A percentile compares a stretch with the other conserved stretches of the same genome.
Conservation (phyloP, 2,888 invertebrate genomes). For the Yponomeuta plumbellus region DNA sequence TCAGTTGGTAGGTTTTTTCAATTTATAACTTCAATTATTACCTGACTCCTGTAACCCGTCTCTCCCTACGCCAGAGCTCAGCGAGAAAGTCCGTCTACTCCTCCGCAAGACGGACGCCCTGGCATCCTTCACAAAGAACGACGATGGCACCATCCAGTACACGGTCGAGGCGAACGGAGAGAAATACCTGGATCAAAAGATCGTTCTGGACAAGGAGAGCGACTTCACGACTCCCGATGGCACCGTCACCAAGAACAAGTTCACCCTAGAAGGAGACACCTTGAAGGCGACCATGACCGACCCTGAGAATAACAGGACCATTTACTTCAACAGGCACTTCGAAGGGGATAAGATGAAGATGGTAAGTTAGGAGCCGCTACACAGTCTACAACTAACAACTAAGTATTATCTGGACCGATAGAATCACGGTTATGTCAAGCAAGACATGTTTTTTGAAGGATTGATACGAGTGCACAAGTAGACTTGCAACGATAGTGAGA, state of each 20-base stretch:
- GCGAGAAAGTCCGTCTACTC: constrained; percentile 20
- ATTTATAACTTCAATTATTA: too few species aligned
- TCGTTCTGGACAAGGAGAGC: constrained; percentile 17
- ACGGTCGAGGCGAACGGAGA: constrained; percentile 16
- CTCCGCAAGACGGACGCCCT: constrained; percentile 19
- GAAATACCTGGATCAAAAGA: constrained; percentile 20
- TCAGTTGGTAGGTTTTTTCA: too few species aligned
- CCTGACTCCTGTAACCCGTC: too few species aligned
- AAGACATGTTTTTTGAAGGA: too few species aligned
- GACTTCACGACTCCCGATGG: constrained; percentile 24
- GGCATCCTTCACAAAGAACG: constrained; percentile 23
- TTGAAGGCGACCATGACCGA: constrained; percentile 21
- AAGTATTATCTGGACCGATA: too few species aligned
- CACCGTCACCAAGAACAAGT: constrained; percentile 17
- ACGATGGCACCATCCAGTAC: constrained; percentile 24
- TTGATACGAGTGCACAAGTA: too few species aligned
- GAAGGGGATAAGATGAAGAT: constrained; percentile 20
- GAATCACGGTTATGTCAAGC: too few species aligned
- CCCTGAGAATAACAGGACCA: constrained; percentile 16
- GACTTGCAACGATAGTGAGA: too few species aligned
- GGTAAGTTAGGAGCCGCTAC: too few species aligned
- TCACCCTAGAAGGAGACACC: constrained; percentile 22
- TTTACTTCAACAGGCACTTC: constrained; percentile 23
- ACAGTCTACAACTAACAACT: too few species aligned
- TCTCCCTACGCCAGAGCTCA: constrained; percentile 13